Conservation (phyloP, 2,888 invertebrate species). For the Agrotis segetum region DNA sequence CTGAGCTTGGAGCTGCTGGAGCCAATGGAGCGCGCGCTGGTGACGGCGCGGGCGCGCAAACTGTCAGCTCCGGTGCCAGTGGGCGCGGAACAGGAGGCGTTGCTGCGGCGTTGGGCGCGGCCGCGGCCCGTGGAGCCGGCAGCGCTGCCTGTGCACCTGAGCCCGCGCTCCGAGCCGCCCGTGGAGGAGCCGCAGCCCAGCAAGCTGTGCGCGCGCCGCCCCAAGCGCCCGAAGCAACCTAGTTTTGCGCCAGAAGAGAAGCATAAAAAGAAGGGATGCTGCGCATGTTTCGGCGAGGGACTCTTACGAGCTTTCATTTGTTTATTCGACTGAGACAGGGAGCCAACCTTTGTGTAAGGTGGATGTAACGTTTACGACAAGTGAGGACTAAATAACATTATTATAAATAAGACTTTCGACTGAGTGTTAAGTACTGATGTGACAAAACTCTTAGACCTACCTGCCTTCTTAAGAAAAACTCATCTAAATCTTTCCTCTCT, state of each 20-base stretch:
- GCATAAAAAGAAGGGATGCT: conserved; percentile 83
- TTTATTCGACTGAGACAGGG: conserved; percentile 86
- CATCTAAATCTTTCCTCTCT: conserved; percentile 56
- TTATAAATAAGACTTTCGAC: conserved; percentile 55
- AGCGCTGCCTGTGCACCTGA: conserved; percentile 85
- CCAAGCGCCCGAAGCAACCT: conserved; percentile 83
- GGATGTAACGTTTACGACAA: conserved; percentile 25
- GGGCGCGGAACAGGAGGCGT: conserved; percentile 85
- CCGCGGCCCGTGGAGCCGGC: conserved; percentile 83
- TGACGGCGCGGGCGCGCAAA: conserved; percentile 83
- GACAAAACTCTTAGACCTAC: conserved; percentile 42
- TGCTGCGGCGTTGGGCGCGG: conserved; percentile 86
- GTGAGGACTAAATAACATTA: conserved; percentile 44
- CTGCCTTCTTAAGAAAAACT: conserved; percentile 23
- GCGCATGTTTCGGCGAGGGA: conserved; percentile 88
- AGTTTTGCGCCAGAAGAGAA: conserved; percentile 84
- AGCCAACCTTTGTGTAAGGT: conserved; percentile 57
- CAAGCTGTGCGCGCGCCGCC: conserved; percentile 80
- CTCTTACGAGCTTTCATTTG: conserved; percentile 89
- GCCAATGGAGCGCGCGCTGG: conserved; percentile 86
- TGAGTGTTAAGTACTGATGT: conserved; percentile 60
- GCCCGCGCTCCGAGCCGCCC: conserved; percentile 82
- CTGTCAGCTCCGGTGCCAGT: conserved; percentile 86
- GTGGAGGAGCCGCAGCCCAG: conserved; percentile 80
- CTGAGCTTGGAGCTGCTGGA: conserved; percentile 84